A percentile compares a stretch with the other conserved stretches of the same genome.
phyloP scores from a whole-genome alignment of 2,113 vertebrate species.

The Collichthys lucidus region DNA sequence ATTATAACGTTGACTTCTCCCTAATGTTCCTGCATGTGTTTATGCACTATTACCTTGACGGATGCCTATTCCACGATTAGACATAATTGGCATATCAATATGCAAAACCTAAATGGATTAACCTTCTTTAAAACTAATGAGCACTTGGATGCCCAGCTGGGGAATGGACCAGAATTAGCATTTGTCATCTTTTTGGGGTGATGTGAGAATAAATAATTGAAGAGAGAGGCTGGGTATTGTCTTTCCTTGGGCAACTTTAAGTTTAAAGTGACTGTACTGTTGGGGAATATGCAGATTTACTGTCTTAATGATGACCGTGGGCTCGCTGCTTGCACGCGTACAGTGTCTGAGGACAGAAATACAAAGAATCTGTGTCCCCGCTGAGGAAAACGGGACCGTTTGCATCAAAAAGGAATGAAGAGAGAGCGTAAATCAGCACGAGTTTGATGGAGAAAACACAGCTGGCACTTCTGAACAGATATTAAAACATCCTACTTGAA shows the following conservation, averaged over 20 bases:
- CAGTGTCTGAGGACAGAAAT: constrained; percentile 2
- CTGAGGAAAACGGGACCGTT: not conserved
- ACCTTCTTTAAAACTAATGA: constrained; percentile 99
- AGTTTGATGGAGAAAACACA: not conserved
- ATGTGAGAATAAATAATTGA: constrained; percentile 75
- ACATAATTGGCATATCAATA: constrained; percentile 99
- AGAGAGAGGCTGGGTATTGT: constrained; percentile 61
- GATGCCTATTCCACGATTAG: constrained; percentile 97
- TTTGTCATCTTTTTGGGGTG: constrained; percentile 91
- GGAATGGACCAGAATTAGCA: constrained; percentile 96
- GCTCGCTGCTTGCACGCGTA: constrained; percentile 16
- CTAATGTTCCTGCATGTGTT: constrained; percentile 95
- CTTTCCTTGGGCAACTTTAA: constrained; percentile 59
- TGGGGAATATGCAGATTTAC: constrained; percentile 54
- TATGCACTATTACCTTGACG: constrained; percentile 99
- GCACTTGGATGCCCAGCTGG: constrained; percentile 96
- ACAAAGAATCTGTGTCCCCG: not conserved
- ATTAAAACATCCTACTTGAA: not conserved
- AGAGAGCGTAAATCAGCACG: not conserved
- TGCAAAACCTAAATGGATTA: constrained; percentile 99
- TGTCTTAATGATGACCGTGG: constrained; percentile 40
- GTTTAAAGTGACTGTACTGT: constrained; percentile 36
- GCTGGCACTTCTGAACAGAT: not conserved
- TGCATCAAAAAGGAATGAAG: not conserved
- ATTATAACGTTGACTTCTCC: constrained; percentile 93